These are phyloP conservation scores for Nasalis larvatus DNA, from an alignment of 2,113 vertebrate genomes.

Conservation along the genomic window DNA sequence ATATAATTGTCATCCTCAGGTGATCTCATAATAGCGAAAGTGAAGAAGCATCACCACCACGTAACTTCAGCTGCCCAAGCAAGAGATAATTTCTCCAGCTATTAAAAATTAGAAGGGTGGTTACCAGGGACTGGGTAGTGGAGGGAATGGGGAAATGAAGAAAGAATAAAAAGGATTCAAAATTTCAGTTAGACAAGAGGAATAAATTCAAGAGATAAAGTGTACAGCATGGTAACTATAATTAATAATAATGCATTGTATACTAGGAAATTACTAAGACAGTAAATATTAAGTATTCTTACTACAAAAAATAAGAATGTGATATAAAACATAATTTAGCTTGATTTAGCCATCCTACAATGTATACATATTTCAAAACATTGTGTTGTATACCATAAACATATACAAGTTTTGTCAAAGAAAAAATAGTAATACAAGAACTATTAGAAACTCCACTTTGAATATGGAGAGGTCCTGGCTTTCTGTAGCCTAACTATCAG, in stretches of 20 bases:
- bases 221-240: accelerated
- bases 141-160: accelerated
- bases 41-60: accelerated
- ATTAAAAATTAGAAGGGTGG: accelerated
- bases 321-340: background rate
- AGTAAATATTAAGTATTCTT: background rate
- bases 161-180: no score
- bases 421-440: background rate
- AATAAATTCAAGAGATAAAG: background rate
- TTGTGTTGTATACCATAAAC: background rate
- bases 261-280: background rate
- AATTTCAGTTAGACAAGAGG: background rate
- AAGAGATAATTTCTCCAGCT: accelerated
- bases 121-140: accelerated
- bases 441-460: background rate
- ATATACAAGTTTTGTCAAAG: background rate
- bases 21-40: background rate
- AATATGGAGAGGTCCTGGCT: accelerated
- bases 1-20: accelerated
- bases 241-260: background rate
- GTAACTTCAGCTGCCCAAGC: accelerated
- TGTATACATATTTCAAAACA: background rate
- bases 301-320: background rate
- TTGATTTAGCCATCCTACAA: background rate
- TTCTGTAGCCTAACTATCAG: background rate